A percentile compares a stretch with the other conserved stretches of the same genome.
Conservation (phyloP, 2,888 invertebrate species). For the Cryptocephalus primarius region DNA sequence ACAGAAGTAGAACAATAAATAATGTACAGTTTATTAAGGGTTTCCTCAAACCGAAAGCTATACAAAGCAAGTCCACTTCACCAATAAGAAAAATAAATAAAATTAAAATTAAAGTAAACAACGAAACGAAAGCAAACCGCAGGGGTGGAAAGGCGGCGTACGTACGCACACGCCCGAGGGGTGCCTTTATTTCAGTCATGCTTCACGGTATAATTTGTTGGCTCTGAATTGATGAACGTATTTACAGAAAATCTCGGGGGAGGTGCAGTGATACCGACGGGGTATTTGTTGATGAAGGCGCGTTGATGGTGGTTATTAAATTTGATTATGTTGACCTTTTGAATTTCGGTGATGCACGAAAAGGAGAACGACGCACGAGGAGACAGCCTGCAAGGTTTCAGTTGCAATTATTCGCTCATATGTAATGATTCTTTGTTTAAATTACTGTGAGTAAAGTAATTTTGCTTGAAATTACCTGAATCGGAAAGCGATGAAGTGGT, state of each 20-base stretch:
- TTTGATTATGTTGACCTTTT: neutral
- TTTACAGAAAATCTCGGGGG: constrained; percentile 25
- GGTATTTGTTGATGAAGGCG: neutral
- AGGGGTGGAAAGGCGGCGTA: constrained; percentile 17
- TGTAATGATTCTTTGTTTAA: too few relatives aligned
- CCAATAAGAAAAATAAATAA: constrained; percentile 30
- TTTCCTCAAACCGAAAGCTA: constrained; percentile 4
- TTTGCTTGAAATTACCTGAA: too few relatives aligned
- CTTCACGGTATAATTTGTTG: constrained; percentile 31
- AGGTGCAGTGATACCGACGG: constrained; percentile 13
- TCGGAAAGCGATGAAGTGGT: too few relatives aligned
- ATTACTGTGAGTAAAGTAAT: too few relatives aligned
- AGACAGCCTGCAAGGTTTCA: too few relatives aligned
- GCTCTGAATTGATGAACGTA: constrained; percentile 28
- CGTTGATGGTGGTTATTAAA: neutral
- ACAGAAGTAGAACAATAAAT: neutral
- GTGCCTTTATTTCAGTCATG: constrained; percentile 19
- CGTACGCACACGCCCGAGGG: constrained; percentile 1
- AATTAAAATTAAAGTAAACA: constrained; percentile 34
- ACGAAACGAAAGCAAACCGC: constrained; percentile 31
- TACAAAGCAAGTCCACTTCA: constrained; percentile 14
- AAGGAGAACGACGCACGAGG: too few relatives aligned
- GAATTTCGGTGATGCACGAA: too few relatives aligned
- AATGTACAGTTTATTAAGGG: constrained; percentile 4
- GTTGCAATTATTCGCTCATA: too few relatives aligned